Conservation (phyloP, 2,113 vertebrate genomes). For the Kryptolebias marmoratus region DNA sequence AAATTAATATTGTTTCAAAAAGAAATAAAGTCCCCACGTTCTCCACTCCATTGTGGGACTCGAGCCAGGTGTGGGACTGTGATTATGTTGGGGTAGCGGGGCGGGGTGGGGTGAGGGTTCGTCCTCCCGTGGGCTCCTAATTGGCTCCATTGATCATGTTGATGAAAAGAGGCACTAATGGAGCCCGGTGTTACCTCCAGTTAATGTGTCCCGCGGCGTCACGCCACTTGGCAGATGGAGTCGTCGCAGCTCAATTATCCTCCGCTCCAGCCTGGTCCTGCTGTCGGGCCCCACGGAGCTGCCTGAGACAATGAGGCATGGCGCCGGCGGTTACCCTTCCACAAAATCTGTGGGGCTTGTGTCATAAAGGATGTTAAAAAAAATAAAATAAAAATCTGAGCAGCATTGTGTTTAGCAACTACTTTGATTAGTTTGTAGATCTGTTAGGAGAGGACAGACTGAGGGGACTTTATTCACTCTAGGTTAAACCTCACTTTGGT, state of each 20-base stretch:
- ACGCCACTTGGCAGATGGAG: slow-evolving; percentile 67
- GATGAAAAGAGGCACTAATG: slow-evolving; percentile 52
- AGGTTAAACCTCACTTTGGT: no score
- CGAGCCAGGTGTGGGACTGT: slow-evolving; percentile 17
- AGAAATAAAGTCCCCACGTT: slow-evolving; percentile 5
- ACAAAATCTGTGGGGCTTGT: no score
- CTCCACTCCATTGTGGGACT: slow-evolving; percentile 3
- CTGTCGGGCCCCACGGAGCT: background rate
- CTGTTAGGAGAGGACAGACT: background rate
- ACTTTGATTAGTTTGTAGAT: background rate
- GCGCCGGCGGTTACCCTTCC: no score
- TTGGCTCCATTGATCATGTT: slow-evolving; percentile 75
- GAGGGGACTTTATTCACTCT: background rate
- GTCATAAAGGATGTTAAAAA: no score
- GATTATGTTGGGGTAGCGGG: background rate
- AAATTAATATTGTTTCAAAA: background rate
- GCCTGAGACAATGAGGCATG: no score
- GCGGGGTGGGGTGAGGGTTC: background rate
- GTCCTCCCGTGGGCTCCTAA: slow-evolving; percentile 47
- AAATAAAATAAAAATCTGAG: no score
- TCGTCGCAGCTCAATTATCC: slow-evolving; percentile 56
- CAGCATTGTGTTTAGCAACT: no score
- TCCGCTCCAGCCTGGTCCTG: slow-evolving; percentile 8
- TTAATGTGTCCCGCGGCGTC: slow-evolving; percentile 70
- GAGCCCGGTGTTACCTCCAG: slow-evolving; percentile 47